Evolutionary conservation across 2,113 vertebrate species (phyloP).

Genomic region (Cinclus cinclus): DNA sequence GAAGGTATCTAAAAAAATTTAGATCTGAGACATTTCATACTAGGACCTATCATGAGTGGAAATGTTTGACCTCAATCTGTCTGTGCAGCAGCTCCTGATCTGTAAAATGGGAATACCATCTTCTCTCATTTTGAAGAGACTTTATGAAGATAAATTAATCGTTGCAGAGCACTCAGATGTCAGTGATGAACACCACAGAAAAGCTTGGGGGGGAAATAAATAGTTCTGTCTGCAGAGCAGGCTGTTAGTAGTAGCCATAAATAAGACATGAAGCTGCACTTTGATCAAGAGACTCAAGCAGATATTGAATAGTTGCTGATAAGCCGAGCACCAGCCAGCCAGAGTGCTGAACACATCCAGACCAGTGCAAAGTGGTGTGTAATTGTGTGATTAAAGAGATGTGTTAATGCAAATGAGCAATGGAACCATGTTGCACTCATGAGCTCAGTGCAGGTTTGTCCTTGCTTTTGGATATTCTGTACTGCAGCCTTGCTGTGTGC

Average conservation of each 20-base stretch:
- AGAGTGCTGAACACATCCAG: background rate
- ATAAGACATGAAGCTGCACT: conserved; percentile 57
- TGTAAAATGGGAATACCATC: conserved; percentile 53
- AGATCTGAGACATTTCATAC: conserved; percentile 45
- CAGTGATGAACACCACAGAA: conserved; percentile 58
- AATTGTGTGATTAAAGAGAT: background rate
- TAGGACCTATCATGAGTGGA: conserved; percentile 10
- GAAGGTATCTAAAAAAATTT: background rate
- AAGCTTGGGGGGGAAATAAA: conserved; percentile 36
- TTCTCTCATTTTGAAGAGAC: conserved; percentile 44
- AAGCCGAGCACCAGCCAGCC: background rate
- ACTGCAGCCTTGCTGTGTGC: background rate
- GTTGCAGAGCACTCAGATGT: conserved; percentile 56
- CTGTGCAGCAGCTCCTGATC: conserved; percentile 40
- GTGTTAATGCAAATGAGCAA: background rate
- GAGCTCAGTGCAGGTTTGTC: background rate
- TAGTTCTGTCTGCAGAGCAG: conserved; percentile 40
- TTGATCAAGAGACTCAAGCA: conserved; percentile 43
- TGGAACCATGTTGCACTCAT: background rate
- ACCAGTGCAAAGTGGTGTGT: background rate
- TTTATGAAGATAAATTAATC: conserved; percentile 64
- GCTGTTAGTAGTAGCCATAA: conserved; percentile 59
- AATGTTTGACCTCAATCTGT: conserved; percentile 65
- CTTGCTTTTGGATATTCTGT: background rate
- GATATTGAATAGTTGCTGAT: conserved; percentile 20